phyloP scores from a whole-genome alignment of 2,888 invertebrate genomes.

The Teleogryllus oceanicus region DNA sequence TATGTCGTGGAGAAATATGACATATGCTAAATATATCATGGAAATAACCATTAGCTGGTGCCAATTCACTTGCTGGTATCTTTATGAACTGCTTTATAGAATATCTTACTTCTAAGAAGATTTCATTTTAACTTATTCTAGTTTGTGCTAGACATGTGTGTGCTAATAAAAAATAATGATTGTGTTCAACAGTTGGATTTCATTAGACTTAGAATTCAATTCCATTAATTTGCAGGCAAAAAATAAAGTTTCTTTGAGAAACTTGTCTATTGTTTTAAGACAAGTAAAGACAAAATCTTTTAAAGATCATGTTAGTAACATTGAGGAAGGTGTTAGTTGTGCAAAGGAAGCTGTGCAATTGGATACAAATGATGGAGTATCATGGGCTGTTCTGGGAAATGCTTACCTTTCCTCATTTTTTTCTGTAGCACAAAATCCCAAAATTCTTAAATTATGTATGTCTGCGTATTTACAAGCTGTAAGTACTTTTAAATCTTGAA shows the following conservation, averaged over 20 bases:
- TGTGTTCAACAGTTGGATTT: too few species aligned
- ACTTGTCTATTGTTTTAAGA: constrained; percentile 75
- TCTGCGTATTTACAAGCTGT: constrained; percentile 79
- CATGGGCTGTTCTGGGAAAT: constrained; percentile 82
- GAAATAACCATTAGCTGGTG: too few species aligned
- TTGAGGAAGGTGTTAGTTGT: constrained; percentile 68
- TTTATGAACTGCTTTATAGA: too few species aligned
- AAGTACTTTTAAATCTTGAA: constrained; percentile 41
- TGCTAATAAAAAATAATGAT: too few species aligned
- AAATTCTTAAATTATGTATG: constrained; percentile 67
- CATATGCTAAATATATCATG: too few species aligned
- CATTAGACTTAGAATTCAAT: not conserved
- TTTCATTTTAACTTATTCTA: too few species aligned
- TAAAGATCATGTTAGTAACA: constrained; percentile 57
- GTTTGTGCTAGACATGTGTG: too few species aligned
- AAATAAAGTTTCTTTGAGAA: constrained; percentile 72
- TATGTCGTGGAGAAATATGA: too few species aligned
- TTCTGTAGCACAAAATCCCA: constrained; percentile 67
- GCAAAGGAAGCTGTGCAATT: constrained; percentile 79
- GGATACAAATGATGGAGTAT: constrained; percentile 73
- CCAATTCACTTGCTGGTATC: too few species aligned
- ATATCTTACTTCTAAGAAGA: too few species aligned
- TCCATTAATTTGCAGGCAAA: constrained; percentile 54
- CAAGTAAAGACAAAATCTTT: constrained; percentile 56
- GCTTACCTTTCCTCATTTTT: constrained; percentile 80